A percentile compares a stretch with the other conserved stretches of the same genome.
Evolutionary conservation across 2,797 vertebrate species (phyloP).

Genomic region (Thalassophryne amazonica): DNA sequence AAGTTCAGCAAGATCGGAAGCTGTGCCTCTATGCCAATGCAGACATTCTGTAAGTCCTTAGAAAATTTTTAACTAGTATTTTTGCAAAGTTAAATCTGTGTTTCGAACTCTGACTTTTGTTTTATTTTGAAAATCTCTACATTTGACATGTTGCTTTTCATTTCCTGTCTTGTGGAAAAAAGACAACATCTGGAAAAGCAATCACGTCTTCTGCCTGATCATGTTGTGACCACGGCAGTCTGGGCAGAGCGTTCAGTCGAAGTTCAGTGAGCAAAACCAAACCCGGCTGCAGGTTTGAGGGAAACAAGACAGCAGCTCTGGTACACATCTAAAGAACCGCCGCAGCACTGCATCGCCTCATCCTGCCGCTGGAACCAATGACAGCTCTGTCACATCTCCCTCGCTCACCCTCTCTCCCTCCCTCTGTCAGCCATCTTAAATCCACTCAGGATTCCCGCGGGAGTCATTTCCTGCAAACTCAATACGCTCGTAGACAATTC

Average conservation of each 20-base stretch:
- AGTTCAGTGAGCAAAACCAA: slow-evolving; percentile 16
- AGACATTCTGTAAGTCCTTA: too few relatives aligned
- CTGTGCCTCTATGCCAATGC: too few relatives aligned
- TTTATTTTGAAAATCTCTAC: slow-evolving; percentile 17
- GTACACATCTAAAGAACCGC: too few relatives aligned
- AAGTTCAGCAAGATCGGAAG: too few relatives aligned
- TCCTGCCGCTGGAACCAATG: slow-evolving; percentile 17
- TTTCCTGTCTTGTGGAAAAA: slow-evolving; percentile 32
- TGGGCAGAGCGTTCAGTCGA: slow-evolving; percentile 19
- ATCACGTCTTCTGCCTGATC: slow-evolving; percentile 43
- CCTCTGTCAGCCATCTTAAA: slow-evolving; percentile 63
- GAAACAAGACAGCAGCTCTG: background rate
- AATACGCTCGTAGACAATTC: slow-evolving; percentile 76
- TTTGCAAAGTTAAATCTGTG: too few relatives aligned
- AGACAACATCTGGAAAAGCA: slow-evolving; percentile 54
- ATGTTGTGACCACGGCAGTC: slow-evolving; percentile 56
- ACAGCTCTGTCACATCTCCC: slow-evolving; percentile 30
- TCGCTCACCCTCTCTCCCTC: slow-evolving; percentile 7
- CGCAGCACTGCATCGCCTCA: slow-evolving; percentile 5
- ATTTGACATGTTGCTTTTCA: slow-evolving; percentile 53
- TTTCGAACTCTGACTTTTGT: background rate
- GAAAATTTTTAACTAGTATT: too few relatives aligned
- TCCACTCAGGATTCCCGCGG: slow-evolving; percentile 72
- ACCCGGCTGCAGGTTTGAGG: slow-evolving; percentile 15
- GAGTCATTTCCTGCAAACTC: slow-evolving; percentile 74